These are phyloP conservation scores for Griposia aprilina DNA, from an alignment of 2,888 invertebrate species.

Conservation along the genomic window DNA sequence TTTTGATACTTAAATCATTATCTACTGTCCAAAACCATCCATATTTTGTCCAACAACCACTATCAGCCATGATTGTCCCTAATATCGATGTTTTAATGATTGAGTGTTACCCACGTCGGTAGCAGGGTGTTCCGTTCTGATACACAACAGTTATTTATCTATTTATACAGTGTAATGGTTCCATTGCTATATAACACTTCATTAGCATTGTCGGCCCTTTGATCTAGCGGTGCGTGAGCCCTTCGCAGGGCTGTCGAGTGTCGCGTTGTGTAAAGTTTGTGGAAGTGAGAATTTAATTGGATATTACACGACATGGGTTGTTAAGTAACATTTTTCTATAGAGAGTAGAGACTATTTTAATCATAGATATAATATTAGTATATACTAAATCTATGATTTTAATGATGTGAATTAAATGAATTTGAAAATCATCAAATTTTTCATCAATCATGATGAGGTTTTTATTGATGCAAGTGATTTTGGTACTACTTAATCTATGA, in stretches of 20 bases:
- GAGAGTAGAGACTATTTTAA: no score
- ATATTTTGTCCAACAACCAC: background rate
- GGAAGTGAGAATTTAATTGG: background rate
- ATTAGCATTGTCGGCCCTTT: slow-evolving; percentile 74
- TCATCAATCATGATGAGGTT: no score
- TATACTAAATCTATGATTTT: no score
- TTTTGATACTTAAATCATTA: background rate
- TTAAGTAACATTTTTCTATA: no score
- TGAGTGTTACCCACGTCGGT: slow-evolving; percentile 24
- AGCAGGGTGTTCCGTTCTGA: slow-evolving; percentile 43
- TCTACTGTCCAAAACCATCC: background rate
- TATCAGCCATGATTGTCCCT: slow-evolving; percentile 4
- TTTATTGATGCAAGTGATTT: no score
- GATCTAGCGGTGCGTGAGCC: slow-evolving; percentile 69
- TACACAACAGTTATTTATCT: slow-evolving; percentile 61
- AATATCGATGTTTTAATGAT: slow-evolving; percentile 17
- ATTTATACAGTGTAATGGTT: slow-evolving; percentile 64
- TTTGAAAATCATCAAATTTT: no score
- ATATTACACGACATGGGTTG: background rate
- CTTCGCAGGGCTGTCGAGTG: slow-evolving; percentile 64
- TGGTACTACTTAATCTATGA: no score
- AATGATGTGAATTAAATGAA: no score
- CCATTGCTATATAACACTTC: slow-evolving; percentile 75
- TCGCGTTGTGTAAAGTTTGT: background rate
- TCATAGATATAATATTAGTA: no score